These are phyloP conservation scores for Ivindomyrus marchei DNA, from an alignment of 2,113 vertebrate species.

Conservation along the genomic window DNA sequence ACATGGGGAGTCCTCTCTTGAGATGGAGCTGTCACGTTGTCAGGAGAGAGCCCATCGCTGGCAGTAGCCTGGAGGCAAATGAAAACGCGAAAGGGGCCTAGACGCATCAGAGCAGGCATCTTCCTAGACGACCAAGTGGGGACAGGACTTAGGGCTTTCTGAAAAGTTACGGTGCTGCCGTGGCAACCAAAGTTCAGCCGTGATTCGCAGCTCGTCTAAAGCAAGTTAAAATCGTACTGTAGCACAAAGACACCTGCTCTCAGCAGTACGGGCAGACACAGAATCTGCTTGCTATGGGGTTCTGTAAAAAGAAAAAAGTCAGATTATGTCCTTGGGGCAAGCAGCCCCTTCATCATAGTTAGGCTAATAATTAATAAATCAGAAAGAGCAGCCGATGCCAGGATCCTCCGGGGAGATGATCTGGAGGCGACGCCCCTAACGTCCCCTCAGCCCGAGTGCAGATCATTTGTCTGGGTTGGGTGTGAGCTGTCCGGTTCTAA, in stretches of 20 bases:
- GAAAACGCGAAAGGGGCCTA: slow-evolving; percentile 70
- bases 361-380: slow-evolving; percentile 55
- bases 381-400: slow-evolving; percentile 43
- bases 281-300: neutral
- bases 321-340: slow-evolving; percentile 9
- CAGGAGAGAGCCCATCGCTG: slow-evolving; percentile 58
- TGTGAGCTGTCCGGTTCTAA: slow-evolving; percentile 51
- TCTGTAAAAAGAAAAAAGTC: neutral
- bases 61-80: slow-evolving; percentile 68
- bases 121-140: slow-evolving; percentile 59
- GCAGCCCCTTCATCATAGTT: slow-evolving; percentile 28
- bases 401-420: slow-evolving; percentile 46
- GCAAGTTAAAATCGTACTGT: neutral
- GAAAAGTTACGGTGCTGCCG: neutral
- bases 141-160: slow-evolving; percentile 44
- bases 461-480: slow-evolving; percentile 58
- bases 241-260: neutral
- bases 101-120: slow-evolving; percentile 66
- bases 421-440: slow-evolving; percentile 51
- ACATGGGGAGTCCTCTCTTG: slow-evolving; percentile 57
- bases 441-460: slow-evolving; percentile 49
- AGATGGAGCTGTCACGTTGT: slow-evolving; percentile 67
- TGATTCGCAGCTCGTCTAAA: neutral
- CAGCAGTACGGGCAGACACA: neutral
- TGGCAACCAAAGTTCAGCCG: neutral